Percentiles rank a stretch among this genome's conserved stretches.
phyloP scores from a whole-genome alignment of 2,888 invertebrate species.

The Incurvaria masculella region DNA sequence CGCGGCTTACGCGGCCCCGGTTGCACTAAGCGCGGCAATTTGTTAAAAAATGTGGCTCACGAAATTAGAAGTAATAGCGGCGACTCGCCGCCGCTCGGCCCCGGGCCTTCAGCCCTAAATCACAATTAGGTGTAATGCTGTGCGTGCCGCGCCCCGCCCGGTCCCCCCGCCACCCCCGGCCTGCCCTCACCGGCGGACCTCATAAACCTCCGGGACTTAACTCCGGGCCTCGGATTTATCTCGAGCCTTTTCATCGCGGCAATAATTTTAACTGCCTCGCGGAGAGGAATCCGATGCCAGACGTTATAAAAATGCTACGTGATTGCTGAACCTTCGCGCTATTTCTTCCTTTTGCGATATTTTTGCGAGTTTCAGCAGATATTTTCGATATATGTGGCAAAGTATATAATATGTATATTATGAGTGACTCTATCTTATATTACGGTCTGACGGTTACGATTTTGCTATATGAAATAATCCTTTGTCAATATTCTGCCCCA shows the following conservation, averaged over 20 bases:
- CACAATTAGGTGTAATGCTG: not conserved
- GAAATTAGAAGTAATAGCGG: not conserved
- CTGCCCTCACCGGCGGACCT: not conserved
- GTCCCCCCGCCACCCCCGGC: not conserved
- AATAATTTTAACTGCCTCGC: not conserved
- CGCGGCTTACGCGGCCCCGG: not conserved
- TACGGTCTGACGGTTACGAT: too few relatives aligned
- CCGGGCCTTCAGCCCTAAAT: not conserved
- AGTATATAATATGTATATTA: too few relatives aligned
- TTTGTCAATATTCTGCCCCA: too few relatives aligned
- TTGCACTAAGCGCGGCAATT: not conserved
- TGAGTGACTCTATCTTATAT: too few relatives aligned
- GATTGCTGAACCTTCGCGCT: not conserved
- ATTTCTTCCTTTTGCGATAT: too few relatives aligned
- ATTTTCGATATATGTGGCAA: too few relatives aligned
- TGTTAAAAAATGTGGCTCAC: not conserved
- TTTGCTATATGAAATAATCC: too few relatives aligned
- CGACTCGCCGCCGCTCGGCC: not conserved
- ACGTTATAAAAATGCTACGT: not conserved
- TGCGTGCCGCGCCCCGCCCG: not conserved
- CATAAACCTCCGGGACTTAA: not conserved
- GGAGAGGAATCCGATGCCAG: not conserved
- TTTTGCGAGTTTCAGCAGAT: too few relatives aligned
- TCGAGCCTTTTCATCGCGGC: not conserved
- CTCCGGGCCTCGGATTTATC: not conserved